A percentile compares a stretch with the other conserved stretches of the same genome.
phyloP scores from a whole-genome alignment of 2,888 invertebrate species.

The Drosophila neonasuta region DNA sequence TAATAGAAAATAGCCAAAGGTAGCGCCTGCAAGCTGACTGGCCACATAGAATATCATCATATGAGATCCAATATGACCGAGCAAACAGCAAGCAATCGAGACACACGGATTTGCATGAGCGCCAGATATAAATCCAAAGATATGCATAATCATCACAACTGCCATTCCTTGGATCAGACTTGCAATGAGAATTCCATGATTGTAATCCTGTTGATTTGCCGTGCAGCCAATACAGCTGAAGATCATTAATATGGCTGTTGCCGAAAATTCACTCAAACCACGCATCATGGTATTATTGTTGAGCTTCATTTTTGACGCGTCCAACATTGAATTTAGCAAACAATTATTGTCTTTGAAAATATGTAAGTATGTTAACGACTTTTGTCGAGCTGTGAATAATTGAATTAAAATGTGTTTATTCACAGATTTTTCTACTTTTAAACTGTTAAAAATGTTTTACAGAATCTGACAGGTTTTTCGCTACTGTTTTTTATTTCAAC shows the following conservation, averaged over 20 bases:
- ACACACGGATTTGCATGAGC: slow-evolving; percentile 67
- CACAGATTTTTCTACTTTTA: neutral
- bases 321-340: slow-evolving; percentile 38
- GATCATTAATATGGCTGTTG: slow-evolving; percentile 46
- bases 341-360: slow-evolving; percentile 1
- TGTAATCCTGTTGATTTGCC: slow-evolving; percentile 1
- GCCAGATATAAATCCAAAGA: slow-evolving; percentile 67
- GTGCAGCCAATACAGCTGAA: slow-evolving; percentile 50
- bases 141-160: slow-evolving; percentile 55
- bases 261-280: slow-evolving; percentile 48
- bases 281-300: slow-evolving; percentile 36
- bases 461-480: slow-evolving; percentile 4
- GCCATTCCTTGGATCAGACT: slow-evolving; percentile 54
- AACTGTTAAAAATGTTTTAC: neutral
- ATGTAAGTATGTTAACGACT: slow-evolving; percentile 5
- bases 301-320: slow-evolving; percentile 23
- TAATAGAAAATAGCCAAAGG: slow-evolving; percentile 47
- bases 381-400: neutral
- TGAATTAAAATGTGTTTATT: neutral
- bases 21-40: slow-evolving; percentile 54
- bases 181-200: slow-evolving; percentile 14
- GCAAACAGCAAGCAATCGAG: slow-evolving; percentile 56
- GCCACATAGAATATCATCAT: slow-evolving; percentile 48
- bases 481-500: too few relatives aligned
- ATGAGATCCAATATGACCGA: slow-evolving; percentile 48